Percentiles rank a stretch among this genome's conserved stretches.
Conservation (phyloP, 2,888 invertebrate genomes). For the Cynaeus angustus region DNA sequence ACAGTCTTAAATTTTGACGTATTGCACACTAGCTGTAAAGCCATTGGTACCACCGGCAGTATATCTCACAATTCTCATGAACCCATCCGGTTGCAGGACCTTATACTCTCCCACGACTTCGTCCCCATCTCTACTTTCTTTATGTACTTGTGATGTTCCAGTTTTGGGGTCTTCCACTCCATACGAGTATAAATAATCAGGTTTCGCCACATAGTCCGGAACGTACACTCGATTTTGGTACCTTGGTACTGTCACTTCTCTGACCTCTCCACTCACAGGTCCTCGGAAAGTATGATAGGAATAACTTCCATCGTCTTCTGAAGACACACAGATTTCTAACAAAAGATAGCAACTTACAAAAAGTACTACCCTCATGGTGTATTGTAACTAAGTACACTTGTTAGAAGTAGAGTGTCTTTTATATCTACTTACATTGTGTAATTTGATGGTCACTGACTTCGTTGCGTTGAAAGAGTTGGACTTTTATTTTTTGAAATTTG, state of each 20-base stretch:
- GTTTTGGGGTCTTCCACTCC: conserved; percentile 84
- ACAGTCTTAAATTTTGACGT: conserved; percentile 49
- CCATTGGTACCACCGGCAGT: conserved; percentile 84
- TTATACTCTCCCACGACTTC: conserved; percentile 83
- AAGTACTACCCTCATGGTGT: conserved; percentile 12
- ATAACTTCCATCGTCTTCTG: conserved; percentile 74
- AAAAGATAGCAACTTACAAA: conserved; percentile 13
- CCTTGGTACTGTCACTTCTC: conserved; percentile 75
- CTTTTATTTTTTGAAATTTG: conserved; percentile 41
- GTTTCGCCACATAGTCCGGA: conserved; percentile 82
- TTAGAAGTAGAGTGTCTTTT: background rate
- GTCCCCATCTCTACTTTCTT: conserved; percentile 83
- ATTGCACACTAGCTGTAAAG: conserved; percentile 77
- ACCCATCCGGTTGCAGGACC: conserved; percentile 84
- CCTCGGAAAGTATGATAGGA: conserved; percentile 84
- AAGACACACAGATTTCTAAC: background rate
- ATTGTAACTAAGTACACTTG: background rate
- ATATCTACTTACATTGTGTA: conserved; percentile 45
- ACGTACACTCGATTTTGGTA: conserved; percentile 73
- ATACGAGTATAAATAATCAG: conserved; percentile 84
- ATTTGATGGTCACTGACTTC: conserved; percentile 31
- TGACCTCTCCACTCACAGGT: conserved; percentile 81
- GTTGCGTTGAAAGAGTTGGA: background rate
- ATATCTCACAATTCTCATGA: conserved; percentile 82
- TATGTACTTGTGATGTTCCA: conserved; percentile 83